These are phyloP conservation scores for Xiphophorus hellerii DNA, from an alignment of 2,113 vertebrate genomes.

Conservation along the genomic window DNA sequence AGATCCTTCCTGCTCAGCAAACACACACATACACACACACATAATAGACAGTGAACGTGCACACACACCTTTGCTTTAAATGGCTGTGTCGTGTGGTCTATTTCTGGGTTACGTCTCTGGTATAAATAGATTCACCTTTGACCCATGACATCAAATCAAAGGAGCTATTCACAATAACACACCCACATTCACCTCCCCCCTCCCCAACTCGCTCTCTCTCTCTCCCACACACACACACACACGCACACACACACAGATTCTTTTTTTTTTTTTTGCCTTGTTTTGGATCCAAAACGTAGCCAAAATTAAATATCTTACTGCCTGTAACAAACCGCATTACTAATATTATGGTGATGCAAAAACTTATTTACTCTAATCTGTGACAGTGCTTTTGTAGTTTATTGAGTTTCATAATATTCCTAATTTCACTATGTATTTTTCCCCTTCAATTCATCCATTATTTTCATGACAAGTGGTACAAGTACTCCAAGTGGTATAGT, in stretches of 20 bases:
- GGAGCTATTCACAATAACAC: slow-evolving; percentile 9
- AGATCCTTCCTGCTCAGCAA: slow-evolving; percentile 33
- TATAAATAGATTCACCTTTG: slow-evolving; percentile 76
- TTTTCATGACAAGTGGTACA: no score
- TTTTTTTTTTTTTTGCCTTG: neutral
- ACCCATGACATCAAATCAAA: slow-evolving; percentile 27
- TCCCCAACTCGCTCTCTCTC: neutral
- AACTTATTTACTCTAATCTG: no score
- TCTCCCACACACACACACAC: neutral
- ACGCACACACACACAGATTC: neutral
- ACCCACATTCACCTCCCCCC: neutral
- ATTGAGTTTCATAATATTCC: no score
- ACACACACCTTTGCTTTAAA: slow-evolving; percentile 37
- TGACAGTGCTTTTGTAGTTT: no score
- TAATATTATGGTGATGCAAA: neutral
- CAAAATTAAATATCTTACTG: neutral
- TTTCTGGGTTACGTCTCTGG: slow-evolving; percentile 60
- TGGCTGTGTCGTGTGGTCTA: slow-evolving; percentile 51
- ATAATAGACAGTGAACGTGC: neutral
- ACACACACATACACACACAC: slow-evolving; percentile 6
- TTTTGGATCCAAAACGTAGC: neutral
- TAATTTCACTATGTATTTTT: no score
- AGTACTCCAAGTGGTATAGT: no score
- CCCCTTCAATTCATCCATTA: no score
- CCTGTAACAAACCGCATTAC: neutral